Evolutionary conservation across 2,888 invertebrate genomes (phyloP).

Genomic region (Acanthosepion esculentum): DNA sequence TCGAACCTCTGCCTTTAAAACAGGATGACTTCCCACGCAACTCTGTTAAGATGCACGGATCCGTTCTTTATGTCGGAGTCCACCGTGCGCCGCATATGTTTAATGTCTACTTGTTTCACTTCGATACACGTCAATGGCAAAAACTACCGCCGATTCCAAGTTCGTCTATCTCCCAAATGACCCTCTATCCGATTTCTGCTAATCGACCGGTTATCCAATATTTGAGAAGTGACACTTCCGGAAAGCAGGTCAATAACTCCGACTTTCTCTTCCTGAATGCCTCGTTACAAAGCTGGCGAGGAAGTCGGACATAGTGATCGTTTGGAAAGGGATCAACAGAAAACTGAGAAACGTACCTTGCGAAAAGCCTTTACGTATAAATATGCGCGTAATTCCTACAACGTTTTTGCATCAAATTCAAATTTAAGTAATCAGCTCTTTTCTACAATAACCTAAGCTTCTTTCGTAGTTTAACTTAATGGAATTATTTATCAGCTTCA

Average conservation of each 20-base stretch:
- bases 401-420: too few relatives aligned
- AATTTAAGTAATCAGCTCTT: too few relatives aligned
- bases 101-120: neutral
- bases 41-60: neutral
- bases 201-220: neutral
- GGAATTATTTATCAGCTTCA: too few relatives aligned
- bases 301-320: neutral
- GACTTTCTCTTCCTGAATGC: neutral
- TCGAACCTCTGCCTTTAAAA: neutral
- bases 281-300: neutral
- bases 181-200: neutral
- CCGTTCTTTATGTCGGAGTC: neutral
- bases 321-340: neutral
- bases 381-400: too few relatives aligned
- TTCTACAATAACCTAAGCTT: too few relatives aligned
- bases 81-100: constrained; percentile 10
- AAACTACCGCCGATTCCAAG: neutral
- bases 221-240: neutral
- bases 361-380: too few relatives aligned
- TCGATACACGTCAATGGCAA: neutral
- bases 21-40: neutral
- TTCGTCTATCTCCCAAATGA: neutral
- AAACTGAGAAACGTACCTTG: too few relatives aligned
- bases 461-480: too few relatives aligned
- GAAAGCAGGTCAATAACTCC: neutral